Base-by-base conservation (phyloP, 2,888 invertebrate species). In the Lycaena phlaeas region DNA sequence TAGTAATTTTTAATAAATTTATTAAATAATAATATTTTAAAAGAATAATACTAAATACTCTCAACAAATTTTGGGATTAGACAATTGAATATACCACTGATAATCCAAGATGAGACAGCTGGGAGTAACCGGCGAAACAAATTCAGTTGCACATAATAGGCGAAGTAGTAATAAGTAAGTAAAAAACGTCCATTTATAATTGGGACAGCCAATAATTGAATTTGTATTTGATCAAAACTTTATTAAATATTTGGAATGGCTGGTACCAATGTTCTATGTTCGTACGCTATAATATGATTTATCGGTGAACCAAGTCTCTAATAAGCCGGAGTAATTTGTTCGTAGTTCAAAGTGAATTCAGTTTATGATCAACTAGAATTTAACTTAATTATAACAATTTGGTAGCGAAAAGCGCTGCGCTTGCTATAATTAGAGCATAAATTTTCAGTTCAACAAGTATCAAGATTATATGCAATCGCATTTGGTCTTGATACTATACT, bases 291-390 rank as follows among this genome's bases (percentile, higher is more conserved):
- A 4, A 4, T 27, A 10, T 3, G 10, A 5, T 12, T 7, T 3
- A 6, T 14, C 14, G 7, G 28, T 14, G 9, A 9, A 14, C 9
- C 15, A 6, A 6, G 7, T 7, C 10, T 10, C 15, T n/a, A 29
- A 6, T 17, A 22, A 11, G 3, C 9, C 12, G 10, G 22, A 22
- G 11, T 34, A 12, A 22, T 18, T 18, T 34, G 11, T 22, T 11
- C 34, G 18, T 17, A 12, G 18, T 12, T 34, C 18, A 22, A 12
- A 34, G 22, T 22, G 22, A 18, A 4, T 18, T 22, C 9, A 22
- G 34, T 34, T 34, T 34, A 31, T 31, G 18, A 31, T 31, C 30
- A 30, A 30, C 31, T 15, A 17, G 6, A 31, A 11, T 31, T 31
- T 31, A 31, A 31, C 17, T 17, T 31, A 18, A 31, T 31, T 18